phyloP scores from a whole-genome alignment of 2,797 vertebrate genomes.

The Pogonophryne albipinna region DNA sequence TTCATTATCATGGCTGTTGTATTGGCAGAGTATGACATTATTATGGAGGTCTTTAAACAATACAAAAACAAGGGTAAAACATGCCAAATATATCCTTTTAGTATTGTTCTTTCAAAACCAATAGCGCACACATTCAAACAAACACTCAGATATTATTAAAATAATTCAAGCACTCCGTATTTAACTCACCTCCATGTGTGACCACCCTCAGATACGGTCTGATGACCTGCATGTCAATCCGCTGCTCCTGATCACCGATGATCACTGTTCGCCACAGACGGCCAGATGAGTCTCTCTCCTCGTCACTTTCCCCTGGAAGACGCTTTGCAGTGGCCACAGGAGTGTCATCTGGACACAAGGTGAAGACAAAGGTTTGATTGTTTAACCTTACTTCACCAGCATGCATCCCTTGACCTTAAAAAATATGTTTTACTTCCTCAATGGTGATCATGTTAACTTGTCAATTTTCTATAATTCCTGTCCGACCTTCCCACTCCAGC shows the following conservation, averaged over 20 bases:
- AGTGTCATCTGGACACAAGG: constrained; percentile 89
- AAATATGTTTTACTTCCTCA: not conserved
- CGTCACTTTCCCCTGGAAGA: constrained; percentile 90
- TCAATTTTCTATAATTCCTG: constrained; percentile 36
- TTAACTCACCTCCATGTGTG: constrained; percentile 92
- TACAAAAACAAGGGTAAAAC: not conserved
- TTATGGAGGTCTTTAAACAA: not conserved
- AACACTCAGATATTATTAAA: no score
- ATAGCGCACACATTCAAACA: not conserved
- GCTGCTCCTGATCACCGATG: constrained; percentile 95
- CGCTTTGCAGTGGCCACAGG: constrained; percentile 93
- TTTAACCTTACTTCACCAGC: constrained; percentile 26
- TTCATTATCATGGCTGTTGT: not conserved
- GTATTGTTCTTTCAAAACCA: not conserved
- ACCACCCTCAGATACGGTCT: constrained; percentile 96
- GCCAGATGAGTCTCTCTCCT: constrained; percentile 85
- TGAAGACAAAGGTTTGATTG: constrained; percentile 35
- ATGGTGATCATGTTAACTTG: not conserved
- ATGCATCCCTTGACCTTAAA: not conserved
- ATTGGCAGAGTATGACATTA: not conserved
- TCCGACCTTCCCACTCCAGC: constrained; percentile 98
- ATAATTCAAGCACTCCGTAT: not conserved
- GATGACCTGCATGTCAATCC: constrained; percentile 97
- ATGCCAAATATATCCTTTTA: not conserved
- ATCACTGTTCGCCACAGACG: constrained; percentile 95